phyloP scores from a whole-genome alignment of 2,113 vertebrate species.

The Eleginops maclovinus region DNA sequence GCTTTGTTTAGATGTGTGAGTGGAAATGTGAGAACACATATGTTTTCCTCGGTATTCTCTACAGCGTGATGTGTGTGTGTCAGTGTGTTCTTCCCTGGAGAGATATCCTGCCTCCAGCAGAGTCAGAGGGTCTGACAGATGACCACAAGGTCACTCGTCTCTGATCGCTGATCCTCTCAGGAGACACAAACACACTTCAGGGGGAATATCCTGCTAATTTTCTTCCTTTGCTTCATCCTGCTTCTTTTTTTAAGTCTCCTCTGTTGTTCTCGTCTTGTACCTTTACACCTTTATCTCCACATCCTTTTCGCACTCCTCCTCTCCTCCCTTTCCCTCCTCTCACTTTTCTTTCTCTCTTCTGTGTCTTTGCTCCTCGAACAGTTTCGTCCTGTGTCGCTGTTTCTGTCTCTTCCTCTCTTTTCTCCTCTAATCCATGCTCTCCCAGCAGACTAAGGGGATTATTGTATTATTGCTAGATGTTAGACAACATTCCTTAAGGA shows the following conservation, averaged over 20 bases:
- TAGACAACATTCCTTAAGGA: slow-evolving; percentile 31
- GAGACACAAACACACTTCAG: slow-evolving; percentile 53
- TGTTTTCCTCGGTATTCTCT: slow-evolving; percentile 22
- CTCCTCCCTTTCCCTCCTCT: slow-evolving; percentile 3
- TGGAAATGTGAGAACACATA: slow-evolving; percentile 26
- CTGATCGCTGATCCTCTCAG: slow-evolving; percentile 64
- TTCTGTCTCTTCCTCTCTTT: slow-evolving; percentile 5
- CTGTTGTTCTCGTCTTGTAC: background rate
- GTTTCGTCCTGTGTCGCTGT: background rate
- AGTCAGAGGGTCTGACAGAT: slow-evolving; percentile 64
- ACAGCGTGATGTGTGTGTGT: background rate
- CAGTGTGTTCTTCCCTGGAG: slow-evolving; percentile 42
- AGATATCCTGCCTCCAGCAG: slow-evolving; percentile 56
- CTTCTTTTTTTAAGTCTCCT: slow-evolving; percentile 1
- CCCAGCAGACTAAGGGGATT: slow-evolving; percentile 53
- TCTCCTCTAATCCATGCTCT: slow-evolving; percentile 39
- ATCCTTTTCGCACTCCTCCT: slow-evolving; percentile 6
- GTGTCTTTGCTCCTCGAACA: background rate
- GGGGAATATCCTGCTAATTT: slow-evolving; percentile 39
- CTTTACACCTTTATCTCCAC: background rate
- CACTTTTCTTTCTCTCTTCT: slow-evolving; percentile 1
- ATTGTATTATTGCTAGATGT: slow-evolving; percentile 45
- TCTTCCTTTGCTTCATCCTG: slow-evolving; percentile 19
- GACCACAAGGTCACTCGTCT: slow-evolving; percentile 69
- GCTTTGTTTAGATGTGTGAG: slow-evolving; percentile 33